These are phyloP conservation scores for Ips typographus DNA, from an alignment of 1,140 invertebrate species.

Conservation along the genomic window DNA sequence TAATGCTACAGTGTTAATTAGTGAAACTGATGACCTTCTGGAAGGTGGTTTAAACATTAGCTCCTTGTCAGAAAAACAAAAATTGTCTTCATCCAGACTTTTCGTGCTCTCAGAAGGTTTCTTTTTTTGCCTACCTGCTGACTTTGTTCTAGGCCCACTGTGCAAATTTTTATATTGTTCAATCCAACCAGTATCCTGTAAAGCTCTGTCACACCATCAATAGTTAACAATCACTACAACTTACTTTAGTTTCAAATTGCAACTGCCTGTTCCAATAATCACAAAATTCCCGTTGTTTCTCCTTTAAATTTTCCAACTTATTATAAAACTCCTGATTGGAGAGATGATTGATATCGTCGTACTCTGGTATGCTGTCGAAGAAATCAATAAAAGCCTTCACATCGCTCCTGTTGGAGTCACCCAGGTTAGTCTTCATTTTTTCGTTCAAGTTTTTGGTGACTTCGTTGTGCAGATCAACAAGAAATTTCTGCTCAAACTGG, in stretches of 20 bases:
- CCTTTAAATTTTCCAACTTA: constrained; percentile 62
- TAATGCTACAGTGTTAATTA: too few species aligned
- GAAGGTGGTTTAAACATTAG: constrained; percentile 45
- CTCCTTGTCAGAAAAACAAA: constrained; percentile 44
- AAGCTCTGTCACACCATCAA: constrained; percentile 1
- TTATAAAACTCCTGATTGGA: constrained; percentile 68
- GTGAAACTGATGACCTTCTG: constrained; percentile 30
- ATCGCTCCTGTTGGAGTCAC: constrained; percentile 40
- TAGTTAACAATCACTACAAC: not conserved
- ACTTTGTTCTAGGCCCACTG: constrained; percentile 29
- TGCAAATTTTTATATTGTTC: constrained; percentile 48
- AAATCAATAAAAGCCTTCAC: constrained; percentile 65
- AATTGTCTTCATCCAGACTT: constrained; percentile 40
- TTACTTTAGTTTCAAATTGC: constrained; percentile 50
- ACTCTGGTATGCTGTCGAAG: constrained; percentile 68
- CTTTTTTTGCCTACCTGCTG: constrained; percentile 31
- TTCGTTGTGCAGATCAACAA: constrained; percentile 48
- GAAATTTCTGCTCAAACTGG: constrained; percentile 61
- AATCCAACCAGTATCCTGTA: constrained; percentile 40
- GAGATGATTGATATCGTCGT: constrained; percentile 67
- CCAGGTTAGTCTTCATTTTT: constrained; percentile 27
- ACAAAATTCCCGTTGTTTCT: constrained; percentile 62
- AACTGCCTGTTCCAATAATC: constrained; percentile 56
- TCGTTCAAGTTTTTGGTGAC: constrained; percentile 42
- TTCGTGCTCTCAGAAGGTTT: constrained; percentile 40